Conservation (phyloP, 2,888 invertebrate genomes). For the Nomada ruficornis region DNA sequence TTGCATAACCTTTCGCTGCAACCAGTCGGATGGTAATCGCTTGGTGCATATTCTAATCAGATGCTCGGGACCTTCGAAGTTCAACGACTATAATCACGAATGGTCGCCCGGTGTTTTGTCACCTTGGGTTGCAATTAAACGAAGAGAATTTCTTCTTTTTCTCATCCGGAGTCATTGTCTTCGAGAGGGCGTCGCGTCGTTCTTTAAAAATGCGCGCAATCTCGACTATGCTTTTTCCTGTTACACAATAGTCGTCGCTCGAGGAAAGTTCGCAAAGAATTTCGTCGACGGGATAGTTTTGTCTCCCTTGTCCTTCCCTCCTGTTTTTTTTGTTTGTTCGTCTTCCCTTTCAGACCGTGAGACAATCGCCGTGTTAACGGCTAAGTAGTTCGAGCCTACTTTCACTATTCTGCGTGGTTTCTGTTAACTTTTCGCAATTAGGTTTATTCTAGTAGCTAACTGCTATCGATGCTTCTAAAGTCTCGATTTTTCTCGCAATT, state of each 20-base stretch:
- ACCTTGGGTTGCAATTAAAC: slow-evolving; percentile 20
- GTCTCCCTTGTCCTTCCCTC: neutral
- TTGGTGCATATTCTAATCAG: slow-evolving; percentile 22
- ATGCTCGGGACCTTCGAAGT: neutral
- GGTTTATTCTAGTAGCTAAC: no score
- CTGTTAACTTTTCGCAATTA: no score
- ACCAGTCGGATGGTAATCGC: slow-evolving; percentile 31
- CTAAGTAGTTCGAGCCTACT: neutral
- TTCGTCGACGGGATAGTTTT: slow-evolving; percentile 17
- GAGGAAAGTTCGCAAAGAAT: neutral
- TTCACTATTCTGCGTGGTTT: no score
- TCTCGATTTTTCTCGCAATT: no score
- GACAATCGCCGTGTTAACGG: neutral
- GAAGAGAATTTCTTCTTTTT: neutral
- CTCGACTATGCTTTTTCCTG: neutral
- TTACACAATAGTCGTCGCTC: slow-evolving; percentile 9
- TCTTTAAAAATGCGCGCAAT: slow-evolving; percentile 31
- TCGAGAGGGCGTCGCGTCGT: neutral
- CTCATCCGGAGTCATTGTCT: slow-evolving; percentile 10
- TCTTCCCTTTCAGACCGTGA: neutral
- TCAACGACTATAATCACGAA: neutral
- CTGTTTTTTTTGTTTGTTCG: neutral
- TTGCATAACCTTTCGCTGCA: slow-evolving; percentile 29
- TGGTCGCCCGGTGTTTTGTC: slow-evolving; percentile 11
- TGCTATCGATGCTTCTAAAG: no score